phyloP scores from a whole-genome alignment of 2,888 invertebrate genomes.

The Tipula confusa region DNA sequence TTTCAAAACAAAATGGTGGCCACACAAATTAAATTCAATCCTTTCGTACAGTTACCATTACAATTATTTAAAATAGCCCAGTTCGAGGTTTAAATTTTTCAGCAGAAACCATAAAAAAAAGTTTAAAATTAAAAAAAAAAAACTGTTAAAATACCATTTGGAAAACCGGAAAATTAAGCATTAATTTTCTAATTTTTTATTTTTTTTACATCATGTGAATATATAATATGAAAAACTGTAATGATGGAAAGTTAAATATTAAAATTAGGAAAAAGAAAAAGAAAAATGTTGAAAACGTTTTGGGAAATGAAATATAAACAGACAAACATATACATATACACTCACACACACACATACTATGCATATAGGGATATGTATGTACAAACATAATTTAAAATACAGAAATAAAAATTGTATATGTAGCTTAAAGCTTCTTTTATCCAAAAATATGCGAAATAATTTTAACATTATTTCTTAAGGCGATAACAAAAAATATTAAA shows the following conservation, averaged over 20 bases:
- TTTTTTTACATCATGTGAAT: background rate
- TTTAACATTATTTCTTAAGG: conserved; percentile 25
- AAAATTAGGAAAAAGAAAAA: background rate
- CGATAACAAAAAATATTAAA: conserved; percentile 20
- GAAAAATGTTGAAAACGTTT: background rate
- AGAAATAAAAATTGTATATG: conserved; percentile 16
- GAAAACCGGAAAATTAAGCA: background rate
- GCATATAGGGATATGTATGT: background rate
- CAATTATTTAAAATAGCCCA: no score
- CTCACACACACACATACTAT: background rate
- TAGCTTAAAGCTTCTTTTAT: conserved; percentile 25
- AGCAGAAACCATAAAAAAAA: background rate
- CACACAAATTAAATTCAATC: no score
- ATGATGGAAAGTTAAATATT: conserved; percentile 20
- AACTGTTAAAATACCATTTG: background rate
- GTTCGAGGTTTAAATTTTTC: background rate
- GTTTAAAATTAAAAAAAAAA: no score
- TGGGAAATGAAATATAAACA: conserved; percentile 26
- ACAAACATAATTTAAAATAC: conserved; percentile 21
- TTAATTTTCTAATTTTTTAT: conserved; percentile 5
- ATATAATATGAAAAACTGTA: background rate
- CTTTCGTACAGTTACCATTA: no score
- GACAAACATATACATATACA: background rate
- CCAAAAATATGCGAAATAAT: conserved; percentile 25
- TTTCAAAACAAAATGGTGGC: no score